Conservation (phyloP, 64 coral and sea anemone genomes). For the Stichodactyla helianthus region DNA sequence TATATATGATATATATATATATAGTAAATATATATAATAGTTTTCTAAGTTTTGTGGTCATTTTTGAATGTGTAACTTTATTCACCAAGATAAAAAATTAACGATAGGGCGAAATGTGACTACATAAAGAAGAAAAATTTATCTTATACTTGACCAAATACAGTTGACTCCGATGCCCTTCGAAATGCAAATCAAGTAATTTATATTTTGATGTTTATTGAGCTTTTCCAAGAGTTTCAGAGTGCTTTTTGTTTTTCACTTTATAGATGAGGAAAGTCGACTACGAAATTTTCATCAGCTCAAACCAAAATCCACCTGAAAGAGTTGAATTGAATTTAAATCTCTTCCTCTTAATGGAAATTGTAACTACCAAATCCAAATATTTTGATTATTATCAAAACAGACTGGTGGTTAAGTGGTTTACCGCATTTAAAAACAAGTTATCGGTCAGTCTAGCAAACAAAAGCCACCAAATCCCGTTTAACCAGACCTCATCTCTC, state of each 20-base stretch:
- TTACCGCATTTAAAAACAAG: neutral
- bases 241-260: too few species aligned
- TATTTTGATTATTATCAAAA: neutral
- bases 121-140: neutral
- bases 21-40: too few species aligned
- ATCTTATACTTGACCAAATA: neutral
- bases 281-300: too few species aligned
- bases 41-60: neutral
- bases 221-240: neutral
- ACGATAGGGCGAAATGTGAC: neutral
- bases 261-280: too few species aligned
- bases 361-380: neutral
- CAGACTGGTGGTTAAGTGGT: neutral
- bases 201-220: neutral
- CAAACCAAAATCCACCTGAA: too few species aligned
- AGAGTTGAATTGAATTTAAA: neutral
- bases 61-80: neutral
- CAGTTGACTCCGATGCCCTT: neutral
- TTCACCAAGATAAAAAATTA: neutral
- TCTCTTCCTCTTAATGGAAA: neutral
- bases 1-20: too few species aligned
- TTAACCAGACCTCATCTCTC: too few species aligned
- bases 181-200: neutral
- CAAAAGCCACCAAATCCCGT: too few species aligned
- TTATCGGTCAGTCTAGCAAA: too few species aligned